Evolutionary conservation across 2,888 invertebrate genomes (phyloP).

Genomic region (Fissipunctia ypsillon): DNA sequence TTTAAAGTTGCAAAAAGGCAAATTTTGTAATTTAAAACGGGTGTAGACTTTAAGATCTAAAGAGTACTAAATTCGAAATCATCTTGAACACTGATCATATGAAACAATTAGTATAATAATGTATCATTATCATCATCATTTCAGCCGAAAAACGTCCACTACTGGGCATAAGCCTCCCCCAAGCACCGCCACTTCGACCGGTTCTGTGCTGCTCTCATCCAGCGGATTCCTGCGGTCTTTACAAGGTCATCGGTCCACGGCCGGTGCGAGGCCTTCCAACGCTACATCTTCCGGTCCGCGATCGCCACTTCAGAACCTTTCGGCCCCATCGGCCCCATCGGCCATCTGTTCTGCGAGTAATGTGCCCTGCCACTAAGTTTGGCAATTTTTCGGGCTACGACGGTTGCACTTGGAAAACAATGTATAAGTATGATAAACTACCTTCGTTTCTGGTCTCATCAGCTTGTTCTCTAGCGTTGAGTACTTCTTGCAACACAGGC

Average conservation of each 20-base stretch:
- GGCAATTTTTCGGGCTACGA: background rate
- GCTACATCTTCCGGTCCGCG: background rate
- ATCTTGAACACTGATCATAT: background rate
- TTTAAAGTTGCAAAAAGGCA: background rate
- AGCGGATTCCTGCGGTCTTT: background rate
- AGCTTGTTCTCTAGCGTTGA: conserved; percentile 73
- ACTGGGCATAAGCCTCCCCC: background rate
- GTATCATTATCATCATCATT: background rate
- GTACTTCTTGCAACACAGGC: conserved; percentile 87
- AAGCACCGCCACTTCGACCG: background rate
- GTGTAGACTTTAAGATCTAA: background rate
- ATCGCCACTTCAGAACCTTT: too few species aligned
- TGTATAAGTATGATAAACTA: conserved; percentile 15
- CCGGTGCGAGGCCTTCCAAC: background rate
- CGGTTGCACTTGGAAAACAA: background rate
- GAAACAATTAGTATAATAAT: background rate
- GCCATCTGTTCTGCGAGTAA: background rate
- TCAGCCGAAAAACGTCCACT: background rate
- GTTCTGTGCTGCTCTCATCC: background rate
- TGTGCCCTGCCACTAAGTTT: background rate
- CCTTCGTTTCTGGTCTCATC: conserved; percentile 69
- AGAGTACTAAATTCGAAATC: background rate
- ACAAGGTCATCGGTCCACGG: background rate
- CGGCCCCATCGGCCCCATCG: too few species aligned
- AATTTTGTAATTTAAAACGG: background rate